Conservation (phyloP, 2,113 vertebrate genomes). For the Aspiorhynchus laticeps region DNA sequence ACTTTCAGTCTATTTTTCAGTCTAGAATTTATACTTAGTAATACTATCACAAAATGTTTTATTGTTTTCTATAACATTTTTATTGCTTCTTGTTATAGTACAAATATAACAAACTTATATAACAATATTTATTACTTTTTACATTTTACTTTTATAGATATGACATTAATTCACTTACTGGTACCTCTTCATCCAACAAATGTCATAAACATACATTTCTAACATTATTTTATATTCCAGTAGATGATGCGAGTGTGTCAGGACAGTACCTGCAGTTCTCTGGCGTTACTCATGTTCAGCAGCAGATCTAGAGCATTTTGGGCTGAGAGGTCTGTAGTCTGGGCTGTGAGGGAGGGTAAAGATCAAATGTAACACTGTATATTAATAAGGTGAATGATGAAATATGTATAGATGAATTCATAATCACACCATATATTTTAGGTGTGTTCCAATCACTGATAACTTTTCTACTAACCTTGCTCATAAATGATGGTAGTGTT, state of each 20-base stretch:
- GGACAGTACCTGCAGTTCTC: slow-evolving; percentile 86
- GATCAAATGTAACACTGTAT: background rate
- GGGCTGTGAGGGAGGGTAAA: slow-evolving; percentile 60
- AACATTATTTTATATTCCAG: slow-evolving; percentile 3
- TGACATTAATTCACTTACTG: background rate
- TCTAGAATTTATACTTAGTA: no score
- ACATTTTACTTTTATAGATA: background rate
- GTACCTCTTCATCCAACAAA: background rate
- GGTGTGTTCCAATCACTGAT: background rate
- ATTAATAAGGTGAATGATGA: background rate
- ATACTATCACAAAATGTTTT: background rate
- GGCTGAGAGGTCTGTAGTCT: slow-evolving; percentile 83
- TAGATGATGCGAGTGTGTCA: background rate
- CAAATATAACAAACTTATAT: background rate
- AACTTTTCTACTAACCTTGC: slow-evolving; percentile 76
- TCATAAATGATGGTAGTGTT: slow-evolving; percentile 93
- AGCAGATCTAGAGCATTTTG: slow-evolving; percentile 92
- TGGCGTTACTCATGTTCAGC: slow-evolving; percentile 91
- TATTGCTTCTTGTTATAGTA: background rate
- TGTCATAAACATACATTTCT: background rate
- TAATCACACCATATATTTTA: background rate
- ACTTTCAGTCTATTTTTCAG: no score
- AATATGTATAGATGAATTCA: background rate
- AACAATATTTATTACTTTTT: background rate
- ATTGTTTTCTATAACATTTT: background rate